Evolutionary conservation across 2,888 invertebrate genomes (phyloP), one percentile per base, ranked within the genome.

Genomic region (Machimus rusticus): DNA sequence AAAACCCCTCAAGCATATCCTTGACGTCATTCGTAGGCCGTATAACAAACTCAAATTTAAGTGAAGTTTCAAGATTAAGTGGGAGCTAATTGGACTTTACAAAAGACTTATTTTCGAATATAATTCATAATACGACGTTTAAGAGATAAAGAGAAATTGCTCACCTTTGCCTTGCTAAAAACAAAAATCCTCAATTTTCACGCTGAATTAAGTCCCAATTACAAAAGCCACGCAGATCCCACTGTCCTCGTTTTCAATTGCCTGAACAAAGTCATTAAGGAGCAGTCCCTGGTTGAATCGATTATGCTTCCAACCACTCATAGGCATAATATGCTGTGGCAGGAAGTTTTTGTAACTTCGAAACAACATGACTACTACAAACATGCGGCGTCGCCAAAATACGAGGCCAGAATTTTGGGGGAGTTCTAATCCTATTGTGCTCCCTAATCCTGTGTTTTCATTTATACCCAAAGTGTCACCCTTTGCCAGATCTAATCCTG

Each of bases 401-500:
- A 55, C 55, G 28, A 28, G 81, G 28, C 9, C 46, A 43, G 51
- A 81, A 51, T 81, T 81, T 46, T 66, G 74, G 74, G 51, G 57
- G 74, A 76, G 34, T 76, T 76, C 51, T 57, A 76, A 74, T 86
- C 87, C 74, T 74, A 87, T 86, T 86, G 87, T 87, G n/a, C 16
- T 57, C 76, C 85, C 76, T 86, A 87, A 87, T 77, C 66, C 74
- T 43, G 12, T 86, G 78, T 78, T 87, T 87, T 87, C 87, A 87
- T 78, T 87, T 66, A 76, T 86, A 86, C 86, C 76, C 43, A 87
- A 86, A 79, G 78, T 86, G 87, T 86, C 87, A 87, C 85, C 85
- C 87, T 85, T 87, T 85, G 78, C 37, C 46, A 31, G 9, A 77
- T 51, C 78, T 87, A 87, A 87, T 87, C 87, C 86, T 86, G 86